Evolutionary conservation across 2,113 vertebrate species (phyloP), one percentile per base, ranked within the genome.

Genomic region (Xiphias gladius): DNA sequence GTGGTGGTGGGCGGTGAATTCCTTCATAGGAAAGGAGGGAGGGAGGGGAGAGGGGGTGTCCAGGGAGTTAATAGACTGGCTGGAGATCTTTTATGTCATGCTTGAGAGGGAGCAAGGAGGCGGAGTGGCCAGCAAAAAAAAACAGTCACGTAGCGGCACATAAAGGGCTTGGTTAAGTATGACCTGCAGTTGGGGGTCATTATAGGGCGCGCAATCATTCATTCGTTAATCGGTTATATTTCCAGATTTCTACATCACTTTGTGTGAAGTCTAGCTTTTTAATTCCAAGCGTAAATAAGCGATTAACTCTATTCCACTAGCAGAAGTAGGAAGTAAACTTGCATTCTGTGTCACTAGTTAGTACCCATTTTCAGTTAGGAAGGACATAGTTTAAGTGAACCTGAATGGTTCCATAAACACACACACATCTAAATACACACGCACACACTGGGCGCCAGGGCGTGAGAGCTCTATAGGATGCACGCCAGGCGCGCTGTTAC

Each of bases 21-120:
- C 81, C 84, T 89, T 67, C 43, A 58, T 78, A 52, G 71, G 76
- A 71, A 50, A 76, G 46, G 48, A 75, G 64, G 52, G 41, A 58
- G 30, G 22, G 55, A 66, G 41, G 52, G 46, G 46, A 28, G 39
- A 28, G n/a, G 48, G 52, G 64, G 20, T 65, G 82, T 84, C 83
- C 77, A 43, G 52, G 74, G 79, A 86, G 84, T 79, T 78, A 77
- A 92, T 66, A 75, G 87, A 86, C 76, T 72, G 66, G 64, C 68
- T 79, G 73, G 83, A 87, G 79, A 83, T 81, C 24, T 66, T 86
- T 73, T n/a, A 79, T 69, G 73, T 79, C 70, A 87, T 73, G 83
- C 71, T 55, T 57, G 62, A 86, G 54, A 84, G 63, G 59, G 76
- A 73, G 59, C 67, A 64, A 35, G 61, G 50, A 77, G 73, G 64